Evolutionary conservation across 2,888 invertebrate genomes (phyloP), one percentile per base, ranked within the genome.

Genomic region (Cotesia congregata): DNA sequence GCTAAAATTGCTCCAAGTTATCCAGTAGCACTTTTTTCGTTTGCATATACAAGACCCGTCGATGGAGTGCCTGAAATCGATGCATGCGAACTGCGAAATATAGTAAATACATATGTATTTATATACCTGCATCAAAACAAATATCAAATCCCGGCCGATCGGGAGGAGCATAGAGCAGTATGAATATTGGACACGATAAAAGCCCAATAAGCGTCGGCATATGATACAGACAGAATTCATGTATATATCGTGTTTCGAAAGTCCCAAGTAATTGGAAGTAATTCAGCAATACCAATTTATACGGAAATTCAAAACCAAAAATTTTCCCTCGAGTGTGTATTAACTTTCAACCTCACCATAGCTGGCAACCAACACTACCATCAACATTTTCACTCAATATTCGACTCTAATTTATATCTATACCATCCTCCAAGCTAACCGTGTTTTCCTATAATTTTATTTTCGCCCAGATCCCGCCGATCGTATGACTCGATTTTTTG

Each of bases 401-500:
- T 72, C 70, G 40, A 50, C 50, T 9, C 12, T 40, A 72, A 79
- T 75, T 72, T 76, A 85, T 85, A 50, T 50, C 9, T 50, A 12
- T 50, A 50, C 86, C 85, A 86, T 86, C 87, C 86, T 87, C 83
- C 85, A 82, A 80, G 71, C 85, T 85, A 87, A 86, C 83, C 83
- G 83, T 83, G 85, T 88, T 88, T 84, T 83, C 83, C 81, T 82
- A 80, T 86, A 87, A 88, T 88, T 87, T 83, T 84, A 88, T 88
- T 88, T 88, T 88, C 86, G 84, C 87, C 81, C 73, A 72, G 77
- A 75, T 50, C 73, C 76, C 79, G 70, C 79, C 85, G 83, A 86
- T 86, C 87, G 85, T 83, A 84, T 85, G 86, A 87, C 86, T 86
- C 87, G 87, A 88, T 88, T 88, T 88, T 88, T 88, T 83, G 84